A percentile compares a stretch with the other conserved stretches of the same genome.
phyloP scores from a whole-genome alignment of 2,797 vertebrate species.

The Calcarius lapponicus region DNA sequence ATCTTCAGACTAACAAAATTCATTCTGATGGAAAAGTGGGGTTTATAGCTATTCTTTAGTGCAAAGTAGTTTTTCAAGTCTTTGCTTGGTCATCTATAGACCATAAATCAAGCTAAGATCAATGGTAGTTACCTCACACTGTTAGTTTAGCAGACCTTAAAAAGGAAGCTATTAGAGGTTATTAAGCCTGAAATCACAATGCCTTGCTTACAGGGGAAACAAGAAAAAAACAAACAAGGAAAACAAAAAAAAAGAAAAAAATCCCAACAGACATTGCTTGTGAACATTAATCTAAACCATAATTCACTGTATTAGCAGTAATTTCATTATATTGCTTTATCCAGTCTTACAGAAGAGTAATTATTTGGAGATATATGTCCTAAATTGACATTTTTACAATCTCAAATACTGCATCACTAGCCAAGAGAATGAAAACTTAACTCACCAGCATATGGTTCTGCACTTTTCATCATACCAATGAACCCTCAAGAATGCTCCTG shows the following conservation, averaged over 20 bases:
- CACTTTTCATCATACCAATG: not conserved
- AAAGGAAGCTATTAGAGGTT: conserved; percentile 10
- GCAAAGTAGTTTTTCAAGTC: conserved; percentile 28
- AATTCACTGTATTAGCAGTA: not conserved
- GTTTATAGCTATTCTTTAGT: conserved; percentile 39
- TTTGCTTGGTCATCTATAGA: conserved; percentile 46
- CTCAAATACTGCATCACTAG: not conserved
- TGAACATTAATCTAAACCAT: conserved; percentile 1
- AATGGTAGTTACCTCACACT: not conserved
- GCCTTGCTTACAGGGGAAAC: not conserved
- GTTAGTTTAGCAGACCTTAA: conserved; percentile 42
- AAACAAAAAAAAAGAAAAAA: not conserved
- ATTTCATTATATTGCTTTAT: conserved; percentile 10
- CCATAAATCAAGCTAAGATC: conserved; percentile 56
- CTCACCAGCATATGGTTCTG: not conserved
- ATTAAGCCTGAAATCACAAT: conserved; percentile 32
- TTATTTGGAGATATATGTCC: not conserved
- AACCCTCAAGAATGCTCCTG: not conserved
- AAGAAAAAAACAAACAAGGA: not conserved
- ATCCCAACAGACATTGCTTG: not conserved
- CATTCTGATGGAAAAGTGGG: conserved; percentile 3
- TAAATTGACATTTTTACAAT: conserved; percentile 10
- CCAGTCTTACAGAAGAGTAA: not conserved
- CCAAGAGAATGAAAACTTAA: conserved; percentile 29
- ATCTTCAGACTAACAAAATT: conserved; percentile 27